Evolutionary conservation across 1,140 invertebrate genomes (phyloP).

Genomic region (Babylonia areolata): DNA sequence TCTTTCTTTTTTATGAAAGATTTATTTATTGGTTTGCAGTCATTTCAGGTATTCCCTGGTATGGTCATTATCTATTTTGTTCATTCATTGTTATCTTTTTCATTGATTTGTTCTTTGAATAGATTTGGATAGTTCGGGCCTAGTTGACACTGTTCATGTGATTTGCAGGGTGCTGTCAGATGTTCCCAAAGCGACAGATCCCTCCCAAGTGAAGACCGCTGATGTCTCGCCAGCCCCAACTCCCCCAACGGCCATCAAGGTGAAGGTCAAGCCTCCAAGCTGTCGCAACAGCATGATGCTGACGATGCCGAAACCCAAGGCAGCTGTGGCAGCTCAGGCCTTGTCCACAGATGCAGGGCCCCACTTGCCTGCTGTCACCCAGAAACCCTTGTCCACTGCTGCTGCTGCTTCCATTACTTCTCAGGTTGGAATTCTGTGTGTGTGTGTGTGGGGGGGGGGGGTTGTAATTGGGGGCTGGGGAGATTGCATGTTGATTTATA

Average conservation of each 20-base stretch:
- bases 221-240: conserved; percentile 36
- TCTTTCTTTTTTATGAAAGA: too few species aligned
- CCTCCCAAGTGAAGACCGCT: conserved; percentile 44
- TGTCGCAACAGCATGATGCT: conserved; percentile 65
- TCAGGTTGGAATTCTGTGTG: conserved; percentile 3
- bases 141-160: too few species aligned
- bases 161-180: conserved; percentile 55
- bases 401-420: conserved; percentile 46
- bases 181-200: conserved; percentile 67
- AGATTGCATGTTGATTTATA: too few species aligned
- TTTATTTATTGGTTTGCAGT: too few species aligned
- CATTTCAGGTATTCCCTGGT: too few species aligned
- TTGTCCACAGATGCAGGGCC: not conserved
- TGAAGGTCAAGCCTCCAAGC: conserved; percentile 54
- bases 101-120: too few species aligned
- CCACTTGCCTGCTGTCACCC: conserved; percentile 34
- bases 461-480: too few species aligned
- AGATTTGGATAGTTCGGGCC: too few species aligned
- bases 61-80: too few species aligned
- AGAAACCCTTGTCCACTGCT: conserved; percentile 65
- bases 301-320: conserved; percentile 61
- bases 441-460: too few species aligned
- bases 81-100: too few species aligned
- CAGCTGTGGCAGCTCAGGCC: not conserved
- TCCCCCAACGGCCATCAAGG: conserved; percentile 16